Conservation (phyloP, 2,797 vertebrate species). For the Adrianichthys oophorus region DNA sequence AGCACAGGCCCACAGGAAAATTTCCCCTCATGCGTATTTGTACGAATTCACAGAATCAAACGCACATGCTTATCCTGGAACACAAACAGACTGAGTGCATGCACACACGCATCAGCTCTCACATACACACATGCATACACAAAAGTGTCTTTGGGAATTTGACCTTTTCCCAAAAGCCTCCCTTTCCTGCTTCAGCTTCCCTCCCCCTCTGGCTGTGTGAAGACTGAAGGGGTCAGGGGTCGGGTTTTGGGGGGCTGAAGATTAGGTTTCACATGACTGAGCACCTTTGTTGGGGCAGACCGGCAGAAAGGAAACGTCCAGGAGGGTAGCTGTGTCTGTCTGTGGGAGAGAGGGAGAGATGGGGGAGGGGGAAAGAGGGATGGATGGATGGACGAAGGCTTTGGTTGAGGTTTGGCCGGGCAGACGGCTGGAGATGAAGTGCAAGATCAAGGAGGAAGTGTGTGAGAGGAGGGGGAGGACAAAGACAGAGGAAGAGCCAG, state of each 20-base stretch:
- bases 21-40: conserved; percentile 34
- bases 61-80: conserved; percentile 60
- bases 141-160: conserved; percentile 77
- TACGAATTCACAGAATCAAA: conserved; percentile 56
- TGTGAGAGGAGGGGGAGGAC: conserved; percentile 13
- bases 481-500: conserved; percentile 46
- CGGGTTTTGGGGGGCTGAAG: conserved; percentile 79
- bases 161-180: conserved; percentile 81
- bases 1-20: conserved; percentile 31
- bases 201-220: conserved; percentile 79
- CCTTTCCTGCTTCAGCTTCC: conserved; percentile 74
- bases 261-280: conserved; percentile 87
- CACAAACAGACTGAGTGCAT: conserved; percentile 51
- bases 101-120: conserved; percentile 25
- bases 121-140: conserved; percentile 43
- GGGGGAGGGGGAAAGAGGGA: conserved; percentile 28
- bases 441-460: conserved; percentile 32
- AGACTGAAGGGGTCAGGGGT: conserved; percentile 81
- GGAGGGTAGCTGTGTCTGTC: conserved; percentile 81
- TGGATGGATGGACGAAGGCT: conserved; percentile 52
- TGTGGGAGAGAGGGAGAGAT: conserved; percentile 45
- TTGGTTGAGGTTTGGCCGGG: conserved; percentile 46
- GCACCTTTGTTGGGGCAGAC: conserved; percentile 82
- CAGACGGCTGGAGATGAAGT: conserved; percentile 55
- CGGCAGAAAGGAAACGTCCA: conserved; percentile 80